A percentile compares a stretch with the other conserved stretches of the same genome.
Conservation (phyloP, 2,113 vertebrate genomes). For the Camelus dromedarius region DNA sequence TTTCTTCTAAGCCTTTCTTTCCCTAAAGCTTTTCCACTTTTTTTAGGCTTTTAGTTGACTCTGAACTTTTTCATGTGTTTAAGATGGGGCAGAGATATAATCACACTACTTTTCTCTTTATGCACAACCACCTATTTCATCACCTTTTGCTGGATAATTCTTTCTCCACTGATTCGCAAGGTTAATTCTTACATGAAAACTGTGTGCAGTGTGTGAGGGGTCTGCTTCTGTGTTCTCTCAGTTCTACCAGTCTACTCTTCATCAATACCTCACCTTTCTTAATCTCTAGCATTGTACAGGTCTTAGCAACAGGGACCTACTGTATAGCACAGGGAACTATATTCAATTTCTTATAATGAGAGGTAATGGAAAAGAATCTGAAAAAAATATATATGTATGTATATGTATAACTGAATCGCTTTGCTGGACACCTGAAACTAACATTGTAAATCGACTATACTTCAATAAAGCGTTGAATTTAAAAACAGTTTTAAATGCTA, state of each 20-base stretch:
- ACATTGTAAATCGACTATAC: no score
- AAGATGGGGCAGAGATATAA: background rate
- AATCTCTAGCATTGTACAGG: background rate
- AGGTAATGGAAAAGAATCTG: no score
- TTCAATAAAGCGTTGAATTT: no score
- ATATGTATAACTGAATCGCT: no score
- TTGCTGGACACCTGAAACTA: no score
- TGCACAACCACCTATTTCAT: background rate
- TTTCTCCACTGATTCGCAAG: background rate
- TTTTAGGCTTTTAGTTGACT: background rate
- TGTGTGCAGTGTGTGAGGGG: rapidly evolving
- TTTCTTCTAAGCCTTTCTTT: conserved; percentile 7
- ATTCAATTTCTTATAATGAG: no score
- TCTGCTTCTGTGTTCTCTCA: background rate
- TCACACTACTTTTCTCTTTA: background rate
- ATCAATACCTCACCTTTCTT: background rate
- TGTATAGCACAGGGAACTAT: no score
- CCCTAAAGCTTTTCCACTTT: background rate
- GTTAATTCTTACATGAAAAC: background rate
- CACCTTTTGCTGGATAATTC: background rate
- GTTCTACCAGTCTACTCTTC: background rate
- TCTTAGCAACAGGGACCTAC: background rate
- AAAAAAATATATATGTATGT: no score
- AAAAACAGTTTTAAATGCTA: no score
- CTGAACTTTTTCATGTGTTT: background rate